Evolutionary conservation across 2,797 vertebrate species (phyloP).

Genomic region (Acrossocheilus wenchowensis): DNA sequence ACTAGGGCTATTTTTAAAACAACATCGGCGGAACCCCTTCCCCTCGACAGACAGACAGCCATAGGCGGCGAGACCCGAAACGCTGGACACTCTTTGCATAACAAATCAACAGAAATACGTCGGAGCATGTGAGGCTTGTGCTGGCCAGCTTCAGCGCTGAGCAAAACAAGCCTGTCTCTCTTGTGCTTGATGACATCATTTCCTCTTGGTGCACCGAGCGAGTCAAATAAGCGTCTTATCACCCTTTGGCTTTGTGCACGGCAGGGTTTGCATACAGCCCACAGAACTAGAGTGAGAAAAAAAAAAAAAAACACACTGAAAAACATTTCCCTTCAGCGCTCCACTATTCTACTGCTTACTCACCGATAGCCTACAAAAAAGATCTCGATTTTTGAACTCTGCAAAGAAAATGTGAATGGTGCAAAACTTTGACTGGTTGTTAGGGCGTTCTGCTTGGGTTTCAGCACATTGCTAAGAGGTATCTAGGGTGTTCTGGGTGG

Average conservation of each 20-base stretch:
- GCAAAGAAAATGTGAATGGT: not conserved
- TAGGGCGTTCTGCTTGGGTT: not conserved
- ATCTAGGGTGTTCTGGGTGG: not conserved
- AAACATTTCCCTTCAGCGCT: conserved; percentile 11
- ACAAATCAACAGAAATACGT: conserved; percentile 65
- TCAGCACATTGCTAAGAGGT: not conserved
- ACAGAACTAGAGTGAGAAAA: conserved; percentile 18
- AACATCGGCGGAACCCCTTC: conserved; percentile 53
- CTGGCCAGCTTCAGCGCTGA: conserved; percentile 47
- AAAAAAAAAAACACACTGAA: not conserved
- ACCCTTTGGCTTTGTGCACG: conserved; percentile 15
- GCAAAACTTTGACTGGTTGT: conserved; percentile 10
- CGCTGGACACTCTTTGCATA: conserved; percentile 64
- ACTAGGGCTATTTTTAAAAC: conserved; percentile 58
- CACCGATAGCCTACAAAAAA: not conserved
- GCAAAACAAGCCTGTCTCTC: conserved; percentile 58
- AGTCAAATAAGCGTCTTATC: conserved; percentile 54
- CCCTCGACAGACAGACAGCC: conserved; percentile 50
- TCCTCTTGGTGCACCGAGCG: conserved; percentile 60
- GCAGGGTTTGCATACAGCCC: conserved; percentile 43
- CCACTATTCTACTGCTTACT: not conserved
- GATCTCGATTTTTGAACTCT: not conserved
- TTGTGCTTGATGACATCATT: conserved; percentile 62
- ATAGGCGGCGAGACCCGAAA: conserved; percentile 27
- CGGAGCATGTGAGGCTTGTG: conserved; percentile 9